Evolutionary conservation across 2,888 invertebrate species (phyloP).

Genomic region (Atethmia centrago): DNA sequence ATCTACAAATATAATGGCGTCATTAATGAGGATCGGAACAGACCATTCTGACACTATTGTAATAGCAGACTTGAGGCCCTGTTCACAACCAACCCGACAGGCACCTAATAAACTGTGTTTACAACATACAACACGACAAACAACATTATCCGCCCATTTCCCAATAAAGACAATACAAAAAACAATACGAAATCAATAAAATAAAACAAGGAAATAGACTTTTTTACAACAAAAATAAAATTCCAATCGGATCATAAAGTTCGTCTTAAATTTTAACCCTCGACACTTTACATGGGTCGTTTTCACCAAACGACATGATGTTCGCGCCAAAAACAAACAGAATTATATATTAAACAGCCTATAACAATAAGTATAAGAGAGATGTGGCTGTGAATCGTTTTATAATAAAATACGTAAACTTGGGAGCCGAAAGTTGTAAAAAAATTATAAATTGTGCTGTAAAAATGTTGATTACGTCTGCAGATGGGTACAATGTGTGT

Average conservation of each 20-base stretch:
- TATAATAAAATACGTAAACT: constrained; percentile 59
- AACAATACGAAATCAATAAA: constrained; percentile 51
- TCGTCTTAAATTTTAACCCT: constrained; percentile 46
- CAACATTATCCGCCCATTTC: constrained; percentile 12
- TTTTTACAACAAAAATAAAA: constrained; percentile 49
- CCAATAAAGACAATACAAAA: constrained; percentile 49
- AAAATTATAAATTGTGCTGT: constrained; percentile 42
- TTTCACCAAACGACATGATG: constrained; percentile 52
- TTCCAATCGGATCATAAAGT: constrained; percentile 51
- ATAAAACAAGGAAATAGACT: constrained; percentile 60
- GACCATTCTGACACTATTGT: too few relatives aligned
- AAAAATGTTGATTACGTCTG: constrained; percentile 35
- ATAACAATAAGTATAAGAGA: constrained; percentile 63
- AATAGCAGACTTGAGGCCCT: too few relatives aligned
- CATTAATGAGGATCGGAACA: too few relatives aligned
- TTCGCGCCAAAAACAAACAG: constrained; percentile 64
- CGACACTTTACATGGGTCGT: constrained; percentile 58
- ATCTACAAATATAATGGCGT: too few relatives aligned
- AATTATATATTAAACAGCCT: constrained; percentile 64
- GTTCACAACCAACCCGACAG: neutral
- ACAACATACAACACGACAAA: constrained; percentile 24
- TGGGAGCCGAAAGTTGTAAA: constrained; percentile 55
- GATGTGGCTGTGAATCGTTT: constrained; percentile 49
- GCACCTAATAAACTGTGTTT: constrained; percentile 23
- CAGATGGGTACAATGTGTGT: neutral